Base-by-base conservation (phyloP, 2,113 vertebrate species). In the Tylochromis polylepis region DNA sequence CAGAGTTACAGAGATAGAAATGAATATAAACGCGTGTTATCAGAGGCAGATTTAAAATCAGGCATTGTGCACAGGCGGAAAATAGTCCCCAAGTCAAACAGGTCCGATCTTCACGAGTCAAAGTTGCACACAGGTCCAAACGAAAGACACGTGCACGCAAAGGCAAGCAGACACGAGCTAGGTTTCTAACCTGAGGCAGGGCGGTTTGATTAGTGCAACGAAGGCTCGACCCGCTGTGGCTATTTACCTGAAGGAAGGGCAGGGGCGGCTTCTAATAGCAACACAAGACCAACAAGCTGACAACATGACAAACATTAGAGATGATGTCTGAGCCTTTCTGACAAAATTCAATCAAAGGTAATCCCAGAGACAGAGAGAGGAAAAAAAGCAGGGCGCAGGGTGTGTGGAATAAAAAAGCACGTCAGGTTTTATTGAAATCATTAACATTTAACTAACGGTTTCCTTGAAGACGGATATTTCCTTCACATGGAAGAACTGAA, bases 181-280 rank as follows among this genome's bases (percentile, higher is more conserved):
- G 83, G 41, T 77, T 57, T 92, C 96, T 96, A 93, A 96, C 95
- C 96, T 96, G 92, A 82, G 86, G 89, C 75, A 55, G 83, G 85
- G 92, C 92, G 94, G 97, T 97, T 20, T 97, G 97, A 94, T 96
- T 97, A 98, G 97, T 96, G 96, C 95, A 94, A 96, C 95, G 94
- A 93, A 96, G 96, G 96, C 93, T 91, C 86, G 92, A 95, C 89
- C 96, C 97, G 90, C 86, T 95, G 89, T 94, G 96, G 95, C 96
- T 94, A 94, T 81, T 96, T 95, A 94, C 95, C 96, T 94, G 96
- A 79, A 29, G 94, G 82, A 96, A 97, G 96, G 96, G 95, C 95
- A 97, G 95, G 75, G 95, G 96, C 93, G 94, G 90, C 93, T 96
- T 98, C 97, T 98, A 97, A 94, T 97, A 97, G 95, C 95, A 97